Evolutionary conservation across 2,113 vertebrate species (phyloP), one percentile per base, ranked within the genome.

Genomic region (Glaucidium brasilianum): DNA sequence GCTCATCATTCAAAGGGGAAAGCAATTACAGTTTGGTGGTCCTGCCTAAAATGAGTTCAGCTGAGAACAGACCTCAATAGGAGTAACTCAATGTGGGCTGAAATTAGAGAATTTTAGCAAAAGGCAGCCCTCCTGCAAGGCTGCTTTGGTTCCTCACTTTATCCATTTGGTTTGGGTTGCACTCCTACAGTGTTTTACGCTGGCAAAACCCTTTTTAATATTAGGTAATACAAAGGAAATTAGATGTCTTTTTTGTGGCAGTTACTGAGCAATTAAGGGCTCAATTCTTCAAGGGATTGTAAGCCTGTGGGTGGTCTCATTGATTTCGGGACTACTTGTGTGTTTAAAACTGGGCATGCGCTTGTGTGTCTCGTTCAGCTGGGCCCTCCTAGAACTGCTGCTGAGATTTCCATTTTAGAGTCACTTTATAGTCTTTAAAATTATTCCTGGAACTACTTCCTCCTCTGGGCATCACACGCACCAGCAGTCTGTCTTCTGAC

Each of bases 251-350:
- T 86, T 91, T 90, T 95, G 69, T 78, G 85, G 74, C 91, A 69
- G 74, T 94, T 91, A 32, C 43, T 66, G 74, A 76, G 69, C 87
- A 94, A 83, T 92, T 97, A 92, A 95, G 64, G 45, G 60, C 67
- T 88, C 74, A 20, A 0, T 73, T 85, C 92, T 94, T 91, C 35
- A 93, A 95, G 92, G 90, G 49, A 82, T 22, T 90, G 49, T 60
- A 79, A 95, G 58, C 25, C 84, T 79, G 92, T 96, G 96, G 84
- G 96, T 96, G 96, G 94, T 95, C 93, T 90, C 87, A 78, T 49
- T 93, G 93, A 91, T 64, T 94, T 82, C 9, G 6, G 85, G 83
- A 72, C 39, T 96, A 20, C 66, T 91, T 64, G 39, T 60, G 52
- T 68, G 26, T 86, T 89, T 94, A 68, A 88, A 94, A 90, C 71